phyloP scores from a whole-genome alignment of 2,113 vertebrate species.

The Notarius quadriscutis region DNA sequence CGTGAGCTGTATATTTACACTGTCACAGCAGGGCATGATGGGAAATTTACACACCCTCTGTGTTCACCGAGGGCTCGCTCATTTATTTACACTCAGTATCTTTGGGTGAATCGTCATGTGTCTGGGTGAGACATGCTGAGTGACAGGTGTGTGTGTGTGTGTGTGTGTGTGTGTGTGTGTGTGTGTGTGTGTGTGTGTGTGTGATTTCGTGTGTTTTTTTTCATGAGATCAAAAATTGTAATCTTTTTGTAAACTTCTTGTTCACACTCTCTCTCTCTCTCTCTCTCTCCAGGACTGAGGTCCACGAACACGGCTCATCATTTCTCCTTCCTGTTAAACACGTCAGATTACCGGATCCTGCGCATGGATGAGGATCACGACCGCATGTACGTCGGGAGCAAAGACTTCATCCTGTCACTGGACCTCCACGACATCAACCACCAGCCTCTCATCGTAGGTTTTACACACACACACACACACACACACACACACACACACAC shows the following conservation, averaged over 20 bases:
- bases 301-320: constrained; percentile 89
- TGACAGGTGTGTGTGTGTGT: no score
- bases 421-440: constrained; percentile 99
- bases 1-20: constrained; percentile 47
- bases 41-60: constrained; percentile 61
- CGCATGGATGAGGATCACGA: constrained; percentile 98
- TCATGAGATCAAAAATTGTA: constrained; percentile 21
- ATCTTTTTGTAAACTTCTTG: background rate
- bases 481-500: background rate
- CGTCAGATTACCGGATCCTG: constrained; percentile 91
- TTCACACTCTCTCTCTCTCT: background rate
- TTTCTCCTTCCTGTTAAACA: constrained; percentile 94
- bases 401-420: constrained; percentile 93
- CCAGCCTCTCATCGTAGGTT: constrained; percentile 91
- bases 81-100: constrained; percentile 65
- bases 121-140: background rate
- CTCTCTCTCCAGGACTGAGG: constrained; percentile 82
- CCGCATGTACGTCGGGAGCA: constrained; percentile 97
- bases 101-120: constrained; percentile 3
- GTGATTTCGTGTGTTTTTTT: background rate
- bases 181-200: constrained; percentile 5
- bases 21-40: constrained; percentile 56
- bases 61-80: constrained; percentile 53
- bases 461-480: constrained; percentile 14
- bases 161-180: no score